phyloP scores from a whole-genome alignment of 2,888 invertebrate species.

The Priocnemis perturbator region DNA sequence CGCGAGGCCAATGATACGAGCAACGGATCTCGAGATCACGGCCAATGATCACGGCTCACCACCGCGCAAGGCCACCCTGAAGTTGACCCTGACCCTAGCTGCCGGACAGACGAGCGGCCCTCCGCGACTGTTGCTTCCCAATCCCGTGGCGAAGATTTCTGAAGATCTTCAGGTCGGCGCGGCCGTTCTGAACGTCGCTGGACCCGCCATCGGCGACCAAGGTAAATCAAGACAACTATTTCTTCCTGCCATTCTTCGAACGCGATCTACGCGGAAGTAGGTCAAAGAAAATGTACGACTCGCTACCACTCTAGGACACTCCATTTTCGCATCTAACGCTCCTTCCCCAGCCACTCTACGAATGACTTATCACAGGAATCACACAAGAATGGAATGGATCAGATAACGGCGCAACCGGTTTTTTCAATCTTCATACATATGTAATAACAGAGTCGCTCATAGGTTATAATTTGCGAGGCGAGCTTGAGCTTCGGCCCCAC shows the following conservation, averaged over 20 bases:
- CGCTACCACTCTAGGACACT: too few relatives aligned
- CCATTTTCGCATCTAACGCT: too few relatives aligned
- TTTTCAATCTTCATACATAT: too few relatives aligned
- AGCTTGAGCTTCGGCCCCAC: too few relatives aligned
- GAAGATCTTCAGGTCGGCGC: constrained; percentile 87
- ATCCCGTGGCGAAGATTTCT: constrained; percentile 86
- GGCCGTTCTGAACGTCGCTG: constrained; percentile 87
- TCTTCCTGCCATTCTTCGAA: neutral
- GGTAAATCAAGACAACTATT: constrained; percentile 35
- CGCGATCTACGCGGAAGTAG: too few relatives aligned
- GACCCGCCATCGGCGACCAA: constrained; percentile 79
- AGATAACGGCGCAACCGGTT: too few relatives aligned
- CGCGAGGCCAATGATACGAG: constrained; percentile 78
- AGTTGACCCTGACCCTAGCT: constrained; percentile 80
- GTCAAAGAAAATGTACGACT: too few relatives aligned
- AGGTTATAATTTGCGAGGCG: too few relatives aligned
- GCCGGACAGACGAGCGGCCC: constrained; percentile 87
- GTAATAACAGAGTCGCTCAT: too few relatives aligned
- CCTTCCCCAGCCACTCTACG: too few relatives aligned
- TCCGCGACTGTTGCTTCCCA: constrained; percentile 86
- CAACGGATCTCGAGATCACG: constrained; percentile 83
- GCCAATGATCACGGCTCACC: constrained; percentile 92
- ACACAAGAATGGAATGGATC: too few relatives aligned
- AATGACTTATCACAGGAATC: too few relatives aligned
- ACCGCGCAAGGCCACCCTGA: constrained; percentile 82